These are phyloP conservation scores for Cassiopea xamachana DNA, from an alignment of 30 jellyfish, hydroid and myxozoan genomes.

Conservation along the genomic window DNA sequence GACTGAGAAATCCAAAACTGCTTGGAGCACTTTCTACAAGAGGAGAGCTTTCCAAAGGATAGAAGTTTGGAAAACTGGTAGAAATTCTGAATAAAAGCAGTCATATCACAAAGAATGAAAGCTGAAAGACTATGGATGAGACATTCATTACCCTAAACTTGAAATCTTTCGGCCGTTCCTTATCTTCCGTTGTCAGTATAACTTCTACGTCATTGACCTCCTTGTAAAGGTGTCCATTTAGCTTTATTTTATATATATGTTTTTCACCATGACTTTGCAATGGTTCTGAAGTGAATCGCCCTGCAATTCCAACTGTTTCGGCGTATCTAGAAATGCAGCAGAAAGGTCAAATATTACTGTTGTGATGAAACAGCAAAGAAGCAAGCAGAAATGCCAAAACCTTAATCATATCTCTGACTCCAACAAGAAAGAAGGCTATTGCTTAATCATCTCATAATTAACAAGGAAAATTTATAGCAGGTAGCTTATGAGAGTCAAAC, in stretches of 20 bases:
- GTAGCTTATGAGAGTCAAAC: too few species aligned
- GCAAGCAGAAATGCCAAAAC: background rate
- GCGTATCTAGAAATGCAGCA: background rate
- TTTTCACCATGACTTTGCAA: background rate
- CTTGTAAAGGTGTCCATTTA: slow-evolving; percentile 16
- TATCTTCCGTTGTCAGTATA: slow-evolving; percentile 5
- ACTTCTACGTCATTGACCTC: slow-evolving; percentile 12
- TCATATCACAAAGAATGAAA: too few species aligned
- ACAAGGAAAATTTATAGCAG: too few species aligned
- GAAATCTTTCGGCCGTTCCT: slow-evolving; percentile 3
- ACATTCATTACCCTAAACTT: background rate
- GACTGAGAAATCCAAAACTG: too few species aligned
- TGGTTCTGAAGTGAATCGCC: background rate
- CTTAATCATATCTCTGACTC: too few species aligned
- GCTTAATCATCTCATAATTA: too few species aligned
- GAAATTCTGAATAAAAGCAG: too few species aligned
- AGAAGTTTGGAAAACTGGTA: too few species aligned
- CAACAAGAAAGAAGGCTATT: too few species aligned
- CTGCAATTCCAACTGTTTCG: slow-evolving; percentile 27
- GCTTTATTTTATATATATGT: background rate
- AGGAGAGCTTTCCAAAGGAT: too few species aligned
- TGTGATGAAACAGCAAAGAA: background rate
- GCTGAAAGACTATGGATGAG: too few species aligned
- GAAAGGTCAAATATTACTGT: background rate
- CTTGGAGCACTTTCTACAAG: too few species aligned